Conservation (phyloP, 2,888 invertebrate genomes). For the Phalera bucephala region DNA sequence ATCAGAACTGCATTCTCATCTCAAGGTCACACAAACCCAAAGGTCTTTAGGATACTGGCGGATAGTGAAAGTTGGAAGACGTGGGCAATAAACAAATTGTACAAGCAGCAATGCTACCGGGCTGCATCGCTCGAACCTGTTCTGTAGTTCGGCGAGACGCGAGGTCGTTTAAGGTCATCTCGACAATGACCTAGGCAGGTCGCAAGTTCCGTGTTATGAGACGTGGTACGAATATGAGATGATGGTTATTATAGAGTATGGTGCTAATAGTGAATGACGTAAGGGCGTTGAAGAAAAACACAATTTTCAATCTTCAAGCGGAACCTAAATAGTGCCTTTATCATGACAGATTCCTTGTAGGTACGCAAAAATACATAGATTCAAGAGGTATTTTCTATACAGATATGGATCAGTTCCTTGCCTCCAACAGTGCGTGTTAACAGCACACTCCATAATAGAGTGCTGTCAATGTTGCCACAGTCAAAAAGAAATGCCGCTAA, state of each 20-base stretch:
- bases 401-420: too few species aligned
- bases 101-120: slow-evolving; percentile 11
- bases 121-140: slow-evolving; percentile 13
- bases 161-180: slow-evolving; percentile 41
- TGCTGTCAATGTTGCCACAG: too few species aligned
- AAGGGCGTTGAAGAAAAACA: background rate
- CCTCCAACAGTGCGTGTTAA: too few species aligned
- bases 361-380: too few species aligned
- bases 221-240: slow-evolving; percentile 3
- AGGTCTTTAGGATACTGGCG: background rate
- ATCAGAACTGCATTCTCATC: background rate
- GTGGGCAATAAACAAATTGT: slow-evolving; percentile 1
- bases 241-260: background rate
- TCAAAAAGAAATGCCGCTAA: too few species aligned
- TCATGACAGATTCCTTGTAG: slow-evolving; percentile 1
- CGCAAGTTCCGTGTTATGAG: slow-evolving; percentile 18
- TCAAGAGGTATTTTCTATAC: too few species aligned
- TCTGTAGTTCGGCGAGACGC: slow-evolving; percentile 26
- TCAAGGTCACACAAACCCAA: background rate
- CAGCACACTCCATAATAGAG: too few species aligned
- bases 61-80: background rate
- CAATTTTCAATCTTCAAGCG: background rate
- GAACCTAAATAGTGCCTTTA: background rate
- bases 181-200: slow-evolving; percentile 41
- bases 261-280: background rate